Base-by-base conservation (phyloP, 2,113 vertebrate genomes). In the Periophthalmodon schlosseri region DNA sequence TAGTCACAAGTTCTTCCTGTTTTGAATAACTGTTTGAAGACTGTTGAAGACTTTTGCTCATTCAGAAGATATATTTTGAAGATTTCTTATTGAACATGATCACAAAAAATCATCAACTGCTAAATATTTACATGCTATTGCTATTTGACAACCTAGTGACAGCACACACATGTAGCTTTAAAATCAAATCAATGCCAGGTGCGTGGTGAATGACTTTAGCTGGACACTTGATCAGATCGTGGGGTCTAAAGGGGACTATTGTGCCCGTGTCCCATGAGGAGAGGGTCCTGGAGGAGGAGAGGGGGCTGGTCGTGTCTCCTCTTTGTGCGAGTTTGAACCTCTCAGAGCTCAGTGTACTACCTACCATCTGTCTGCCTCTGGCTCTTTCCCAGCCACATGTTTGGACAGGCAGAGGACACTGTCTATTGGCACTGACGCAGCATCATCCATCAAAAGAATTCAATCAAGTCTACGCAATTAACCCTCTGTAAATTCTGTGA, bases 301-400 rank as follows among this genome's bases (percentile, higher is more conserved):
- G 81, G 86, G 80, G 85, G 80, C 78, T 72, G 78, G 68, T 15
- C 0, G 39, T 50, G 69, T 72, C 54, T 72, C 64, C 64, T 74
- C 63, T 72, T 50, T 69, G 64, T 46, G 79, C 56, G 79, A 52
- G 71, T 80, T 64, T 84, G 84, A 83, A 80, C 67, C 76, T 49
- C 68, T 76, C 74, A 72, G 70, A 84, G 79, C 77, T 69, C 83
- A 21, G 70, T 74, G 72, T 54, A 84, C 87, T 90, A 91, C 86
- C 69, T 85, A 79, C 91, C 91, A 91, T 90, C 89, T 90, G 91
- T 91, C 84, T 84, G 81, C 79, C 70, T 86, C 85, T 89, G 86
- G 86, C 86, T 68, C 72, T 79, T 52, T 33, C 47, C 72, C n/a
- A 49, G 52, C 52, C 52, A 72, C 76, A 68, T 14, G 65, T 71